Percentiles rank a stretch among this genome's conserved stretches.
These are phyloP conservation scores for Fissipunctia ypsillon DNA, from an alignment of 2,888 invertebrate genomes.

Conservation along the genomic window DNA sequence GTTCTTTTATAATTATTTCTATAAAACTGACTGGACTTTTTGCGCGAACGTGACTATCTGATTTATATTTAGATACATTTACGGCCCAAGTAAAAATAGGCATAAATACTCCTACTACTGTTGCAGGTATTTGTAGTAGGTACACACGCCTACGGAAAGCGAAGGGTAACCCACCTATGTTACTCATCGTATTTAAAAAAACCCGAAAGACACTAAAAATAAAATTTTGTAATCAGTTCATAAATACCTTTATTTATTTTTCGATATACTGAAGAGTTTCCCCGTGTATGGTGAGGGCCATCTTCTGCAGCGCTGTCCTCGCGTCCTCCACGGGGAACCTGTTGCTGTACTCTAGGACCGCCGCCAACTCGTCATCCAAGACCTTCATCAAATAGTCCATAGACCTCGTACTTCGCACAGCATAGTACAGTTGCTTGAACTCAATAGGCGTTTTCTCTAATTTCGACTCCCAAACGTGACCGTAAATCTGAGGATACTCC, in stretches of 20 bases:
- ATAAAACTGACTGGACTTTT: not conserved
- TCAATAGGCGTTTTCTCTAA: constrained; percentile 78
- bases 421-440: constrained; percentile 82
- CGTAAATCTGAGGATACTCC: constrained; percentile 86
- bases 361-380: constrained; percentile 81
- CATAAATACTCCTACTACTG: too few relatives aligned
- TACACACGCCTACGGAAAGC: not conserved
- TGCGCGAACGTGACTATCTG: not conserved
- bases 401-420: constrained; percentile 81
- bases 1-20: constrained; percentile 34
- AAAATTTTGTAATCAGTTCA: constrained; percentile 21
- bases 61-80: not conserved
- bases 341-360: constrained; percentile 78
- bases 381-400: constrained; percentile 82
- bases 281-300: constrained; percentile 83
- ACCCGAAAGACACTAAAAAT: not conserved
- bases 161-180: not conserved
- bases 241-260: constrained; percentile 68
- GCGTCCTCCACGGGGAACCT: constrained; percentile 84
- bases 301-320: constrained; percentile 81
- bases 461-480: constrained; percentile 79
- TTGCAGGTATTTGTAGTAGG: not conserved
- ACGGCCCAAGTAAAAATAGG: not conserved
- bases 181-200: not conserved
- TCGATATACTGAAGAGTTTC: constrained; percentile 85